Percentiles rank a stretch among this genome's conserved stretches.
phyloP scores from a whole-genome alignment of 1,140 invertebrate genomes.

The Luehdorfia chinensis region DNA sequence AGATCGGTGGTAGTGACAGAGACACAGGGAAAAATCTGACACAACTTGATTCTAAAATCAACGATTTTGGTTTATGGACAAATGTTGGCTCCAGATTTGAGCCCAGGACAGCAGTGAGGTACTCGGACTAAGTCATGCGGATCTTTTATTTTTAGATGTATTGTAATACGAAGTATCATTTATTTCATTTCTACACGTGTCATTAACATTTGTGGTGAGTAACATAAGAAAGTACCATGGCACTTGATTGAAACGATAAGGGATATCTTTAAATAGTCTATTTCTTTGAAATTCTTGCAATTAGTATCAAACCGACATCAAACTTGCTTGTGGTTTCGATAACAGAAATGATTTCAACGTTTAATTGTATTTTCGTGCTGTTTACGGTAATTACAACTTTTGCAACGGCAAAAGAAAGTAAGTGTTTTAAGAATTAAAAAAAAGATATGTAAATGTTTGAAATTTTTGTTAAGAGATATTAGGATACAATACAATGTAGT shows the following conservation, averaged over 20 bases:
- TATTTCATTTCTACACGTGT: too few species aligned
- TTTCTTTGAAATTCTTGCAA: neutral
- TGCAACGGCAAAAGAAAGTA: neutral
- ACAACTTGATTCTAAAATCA: too few species aligned
- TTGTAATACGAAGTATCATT: too few species aligned
- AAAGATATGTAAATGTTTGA: neutral
- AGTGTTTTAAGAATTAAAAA: neutral
- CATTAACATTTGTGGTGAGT: constrained; percentile 4
- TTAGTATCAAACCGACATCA: neutral
- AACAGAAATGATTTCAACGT: neutral
- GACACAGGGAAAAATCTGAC: too few species aligned
- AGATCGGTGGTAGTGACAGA: too few species aligned
- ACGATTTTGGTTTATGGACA: too few species aligned
- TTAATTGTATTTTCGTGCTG: neutral
- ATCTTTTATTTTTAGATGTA: too few species aligned
- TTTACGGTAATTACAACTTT: neutral
- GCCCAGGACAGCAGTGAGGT: too few species aligned
- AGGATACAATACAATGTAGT: neutral
- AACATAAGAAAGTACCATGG: constrained; percentile 3
- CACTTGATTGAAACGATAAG: constrained; percentile 9
- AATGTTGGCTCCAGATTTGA: too few species aligned
- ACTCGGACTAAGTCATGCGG: too few species aligned
- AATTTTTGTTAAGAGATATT: neutral
- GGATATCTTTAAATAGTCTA: constrained; percentile 1
- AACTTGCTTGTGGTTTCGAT: neutral